phyloP scores from a whole-genome alignment of 2,797 vertebrate species.

The Lagodon rhomboides region DNA sequence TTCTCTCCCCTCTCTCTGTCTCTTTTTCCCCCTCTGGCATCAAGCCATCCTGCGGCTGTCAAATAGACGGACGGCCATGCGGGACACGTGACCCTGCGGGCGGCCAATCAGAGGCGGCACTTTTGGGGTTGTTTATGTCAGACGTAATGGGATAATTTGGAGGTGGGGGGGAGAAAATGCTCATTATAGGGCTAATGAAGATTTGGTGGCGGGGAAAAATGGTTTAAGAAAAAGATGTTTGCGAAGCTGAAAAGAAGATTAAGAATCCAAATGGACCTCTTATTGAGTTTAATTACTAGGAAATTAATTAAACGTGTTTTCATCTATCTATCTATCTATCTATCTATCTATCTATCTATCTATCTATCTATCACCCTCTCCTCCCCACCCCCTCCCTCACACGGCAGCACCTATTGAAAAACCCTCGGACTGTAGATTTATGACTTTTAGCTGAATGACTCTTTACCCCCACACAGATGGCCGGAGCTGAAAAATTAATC shows the following conservation, averaged over 20 bases:
- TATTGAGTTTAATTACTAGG: background rate
- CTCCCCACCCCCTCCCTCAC: conserved; percentile 23
- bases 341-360: conserved; percentile 41
- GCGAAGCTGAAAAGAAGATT: conserved; percentile 26
- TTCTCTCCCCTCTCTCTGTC: conserved; percentile 80
- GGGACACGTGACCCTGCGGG: conserved; percentile 88
- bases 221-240: conserved; percentile 34
- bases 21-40: conserved; percentile 85
- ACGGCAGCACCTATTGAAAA: conserved; percentile 56
- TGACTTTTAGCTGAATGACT: conserved; percentile 73
- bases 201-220: conserved; percentile 42
- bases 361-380: conserved; percentile 12
- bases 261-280: background rate
- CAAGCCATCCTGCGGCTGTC: conserved; percentile 97
- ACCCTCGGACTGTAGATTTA: conserved; percentile 77
- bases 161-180: conserved; percentile 32
- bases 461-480: conserved; percentile 77
- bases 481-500: conserved; percentile 80
- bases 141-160: conserved; percentile 75
- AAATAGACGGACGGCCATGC: conserved; percentile 96
- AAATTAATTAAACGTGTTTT: no score
- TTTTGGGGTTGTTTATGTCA: conserved; percentile 82
- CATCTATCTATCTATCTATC: conserved; percentile 15
- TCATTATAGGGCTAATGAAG: conserved; percentile 65
- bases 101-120: conserved; percentile 89